Conservation (phyloP, 2,888 invertebrate genomes). For the Trissolcus japonicus region DNA sequence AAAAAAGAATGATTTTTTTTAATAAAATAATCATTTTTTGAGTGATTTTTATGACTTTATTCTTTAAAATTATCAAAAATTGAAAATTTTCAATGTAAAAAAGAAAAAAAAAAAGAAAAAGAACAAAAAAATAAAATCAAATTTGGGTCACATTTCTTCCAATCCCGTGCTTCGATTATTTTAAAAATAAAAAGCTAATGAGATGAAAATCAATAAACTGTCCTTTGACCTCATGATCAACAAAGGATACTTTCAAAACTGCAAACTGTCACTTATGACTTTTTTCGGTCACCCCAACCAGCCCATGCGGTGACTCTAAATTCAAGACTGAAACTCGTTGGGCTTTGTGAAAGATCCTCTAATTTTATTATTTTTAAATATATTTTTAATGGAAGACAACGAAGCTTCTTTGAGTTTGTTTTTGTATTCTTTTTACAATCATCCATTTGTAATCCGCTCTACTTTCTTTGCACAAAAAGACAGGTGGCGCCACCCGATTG, state of each 20-base stretch:
- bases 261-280: background rate
- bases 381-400: slow-evolving; percentile 25
- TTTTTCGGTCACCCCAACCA: slow-evolving; percentile 19
- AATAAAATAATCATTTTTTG: too few relatives aligned
- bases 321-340: slow-evolving; percentile 41
- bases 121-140: too few relatives aligned
- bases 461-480: background rate
- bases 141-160: too few relatives aligned
- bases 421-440: slow-evolving; percentile 23
- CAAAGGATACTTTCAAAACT: too few relatives aligned
- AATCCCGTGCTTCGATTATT: too few relatives aligned
- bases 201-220: too few relatives aligned
- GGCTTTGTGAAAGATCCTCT: slow-evolving; percentile 34
- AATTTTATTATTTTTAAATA: slow-evolving; percentile 37
- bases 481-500: background rate
- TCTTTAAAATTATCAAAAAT: too few relatives aligned
- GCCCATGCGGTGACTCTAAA: slow-evolving; percentile 29
- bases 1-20: too few relatives aligned
- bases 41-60: too few relatives aligned
- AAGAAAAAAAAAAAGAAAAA: too few relatives aligned
- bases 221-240: background rate
- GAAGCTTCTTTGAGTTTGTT: slow-evolving; percentile 14
- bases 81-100: too few relatives aligned
- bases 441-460: slow-evolving; percentile 1
- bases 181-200: too few relatives aligned